A percentile compares a stretch with the other conserved stretches of the same genome.
Conservation (phyloP, 2,113 vertebrate species). For the Festucalex cinctus region DNA sequence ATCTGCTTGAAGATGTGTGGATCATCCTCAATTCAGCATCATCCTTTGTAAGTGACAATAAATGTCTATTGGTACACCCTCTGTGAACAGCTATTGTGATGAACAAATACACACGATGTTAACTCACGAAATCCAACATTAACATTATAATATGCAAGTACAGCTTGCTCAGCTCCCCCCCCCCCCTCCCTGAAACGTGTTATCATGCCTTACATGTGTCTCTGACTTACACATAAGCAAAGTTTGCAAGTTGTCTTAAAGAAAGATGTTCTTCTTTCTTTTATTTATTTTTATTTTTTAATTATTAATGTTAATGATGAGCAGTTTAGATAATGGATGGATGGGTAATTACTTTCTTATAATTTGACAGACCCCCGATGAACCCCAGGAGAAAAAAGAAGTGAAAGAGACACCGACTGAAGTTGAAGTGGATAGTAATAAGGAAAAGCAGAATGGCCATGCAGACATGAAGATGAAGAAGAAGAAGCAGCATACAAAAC, state of each 20-base stretch:
- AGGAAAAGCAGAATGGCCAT: constrained; percentile 31
- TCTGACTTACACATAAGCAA: not conserved
- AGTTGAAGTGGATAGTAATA: constrained; percentile 18
- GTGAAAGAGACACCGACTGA: constrained; percentile 16
- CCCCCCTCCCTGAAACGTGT: no score
- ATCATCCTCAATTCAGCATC: constrained; percentile 79
- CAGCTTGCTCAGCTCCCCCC: no score
- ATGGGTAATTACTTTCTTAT: not conserved
- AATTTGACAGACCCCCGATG: constrained; percentile 24
- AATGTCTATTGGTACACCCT: not conserved
- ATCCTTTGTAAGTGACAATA: constrained; percentile 72
- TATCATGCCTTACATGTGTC: no score
- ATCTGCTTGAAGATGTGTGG: constrained; percentile 87
- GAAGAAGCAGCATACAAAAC: constrained; percentile 77
- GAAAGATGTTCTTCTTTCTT: not conserved
- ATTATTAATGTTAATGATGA: no score
- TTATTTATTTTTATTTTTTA: no score
- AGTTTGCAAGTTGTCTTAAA: not conserved
- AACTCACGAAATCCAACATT: no score
- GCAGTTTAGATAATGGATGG: no score
- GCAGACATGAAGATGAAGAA: constrained; percentile 48
- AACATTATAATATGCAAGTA: no score
- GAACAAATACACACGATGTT: not conserved
- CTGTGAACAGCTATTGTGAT: no score
- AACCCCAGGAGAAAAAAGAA: constrained; percentile 11